A percentile compares a stretch with the other conserved stretches of the same genome.
Evolutionary conservation across 2,113 vertebrate genomes (phyloP).

Genomic region (Vombatus ursinus): DNA sequence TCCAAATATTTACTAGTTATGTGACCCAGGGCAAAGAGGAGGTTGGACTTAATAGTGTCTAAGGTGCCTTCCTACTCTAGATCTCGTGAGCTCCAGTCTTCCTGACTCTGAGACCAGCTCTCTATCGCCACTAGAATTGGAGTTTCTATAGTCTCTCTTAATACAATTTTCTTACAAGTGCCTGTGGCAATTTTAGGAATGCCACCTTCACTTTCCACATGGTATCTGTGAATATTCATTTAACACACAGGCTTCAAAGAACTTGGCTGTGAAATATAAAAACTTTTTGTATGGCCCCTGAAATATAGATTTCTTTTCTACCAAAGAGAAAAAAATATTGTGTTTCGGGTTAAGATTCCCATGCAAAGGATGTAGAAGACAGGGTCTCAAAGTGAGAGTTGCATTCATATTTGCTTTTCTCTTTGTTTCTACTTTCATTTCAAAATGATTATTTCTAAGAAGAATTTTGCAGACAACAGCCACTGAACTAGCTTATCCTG

Average conservation of each 20-base stretch:
- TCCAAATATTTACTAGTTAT: neutral
- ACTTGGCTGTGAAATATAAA: neutral
- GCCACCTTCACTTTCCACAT: neutral
- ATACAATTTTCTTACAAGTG: neutral
- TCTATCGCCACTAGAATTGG: neutral
- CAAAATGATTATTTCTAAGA: neutral
- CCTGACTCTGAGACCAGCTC: neutral
- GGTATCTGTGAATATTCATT: neutral
- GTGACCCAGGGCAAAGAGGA: neutral
- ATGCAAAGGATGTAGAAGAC: neutral
- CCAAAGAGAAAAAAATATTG: too few species aligned
- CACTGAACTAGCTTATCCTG: neutral
- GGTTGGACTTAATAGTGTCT: too few species aligned
- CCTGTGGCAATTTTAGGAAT: neutral
- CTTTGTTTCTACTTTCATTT: neutral
- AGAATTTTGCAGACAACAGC: neutral
- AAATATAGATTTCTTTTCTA: neutral
- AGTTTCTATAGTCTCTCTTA: neutral
- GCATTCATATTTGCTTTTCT: neutral
- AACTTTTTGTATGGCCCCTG: neutral
- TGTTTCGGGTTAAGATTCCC: neutral
- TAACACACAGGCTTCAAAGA: neutral
- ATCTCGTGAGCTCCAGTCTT: neutral
- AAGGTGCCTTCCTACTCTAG: neutral
- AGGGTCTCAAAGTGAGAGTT: neutral